Percentiles rank a stretch among this genome's conserved stretches.
Conservation (phyloP, 2,888 invertebrate genomes). For the Rhingia rostrata region DNA sequence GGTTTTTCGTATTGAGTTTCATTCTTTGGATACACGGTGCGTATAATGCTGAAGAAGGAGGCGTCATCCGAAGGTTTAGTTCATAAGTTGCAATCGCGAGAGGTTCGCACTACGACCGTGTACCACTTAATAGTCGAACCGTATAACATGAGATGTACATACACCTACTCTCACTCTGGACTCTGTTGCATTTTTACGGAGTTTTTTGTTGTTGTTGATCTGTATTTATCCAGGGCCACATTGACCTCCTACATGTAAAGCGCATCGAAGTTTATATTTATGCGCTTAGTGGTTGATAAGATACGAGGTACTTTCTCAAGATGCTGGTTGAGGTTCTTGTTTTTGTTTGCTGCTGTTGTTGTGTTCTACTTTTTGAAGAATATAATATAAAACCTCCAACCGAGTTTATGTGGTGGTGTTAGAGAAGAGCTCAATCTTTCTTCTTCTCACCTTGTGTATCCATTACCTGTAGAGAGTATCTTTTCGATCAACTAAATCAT, state of each 20-base stretch:
- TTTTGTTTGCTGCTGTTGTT: constrained; percentile 28
- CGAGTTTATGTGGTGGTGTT: constrained; percentile 24
- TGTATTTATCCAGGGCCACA: constrained; percentile 56
- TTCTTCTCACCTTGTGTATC: constrained; percentile 70
- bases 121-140: constrained; percentile 71
- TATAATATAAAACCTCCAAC: constrained; percentile 27
- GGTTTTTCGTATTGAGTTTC: constrained; percentile 53
- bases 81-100: constrained; percentile 52
- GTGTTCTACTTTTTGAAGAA: constrained; percentile 64
- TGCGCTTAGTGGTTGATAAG: constrained; percentile 68
- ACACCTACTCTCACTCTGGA: constrained; percentile 65
- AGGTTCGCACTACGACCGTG: constrained; percentile 67
- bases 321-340: constrained; percentile 24
- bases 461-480: constrained; percentile 64
- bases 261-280: constrained; percentile 71
- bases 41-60: constrained; percentile 39
- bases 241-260: constrained; percentile 71
- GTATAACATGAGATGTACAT: constrained; percentile 68
- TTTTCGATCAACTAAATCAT: constrained; percentile 65
- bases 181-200: constrained; percentile 53
- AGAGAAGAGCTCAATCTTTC: constrained; percentile 20
- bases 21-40: constrained; percentile 33
- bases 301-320: constrained; percentile 60
- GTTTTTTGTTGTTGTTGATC: constrained; percentile 15
- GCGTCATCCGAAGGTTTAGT: constrained; percentile 68